Base-by-base conservation (phyloP, 2,888 invertebrate genomes). In the Sinodicranocentrus sp. region DNA sequence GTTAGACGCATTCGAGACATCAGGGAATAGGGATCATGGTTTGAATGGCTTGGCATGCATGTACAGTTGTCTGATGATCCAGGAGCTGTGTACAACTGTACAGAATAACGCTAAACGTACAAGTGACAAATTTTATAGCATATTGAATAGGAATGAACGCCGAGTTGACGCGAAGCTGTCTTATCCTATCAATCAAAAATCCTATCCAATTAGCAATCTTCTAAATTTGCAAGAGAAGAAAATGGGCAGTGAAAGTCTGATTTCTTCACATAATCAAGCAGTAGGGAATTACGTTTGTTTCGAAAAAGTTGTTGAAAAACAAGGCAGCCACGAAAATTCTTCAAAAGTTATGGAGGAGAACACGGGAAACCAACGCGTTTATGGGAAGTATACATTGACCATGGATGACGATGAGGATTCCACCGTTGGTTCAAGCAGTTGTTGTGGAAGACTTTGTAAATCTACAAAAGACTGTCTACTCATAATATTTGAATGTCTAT, bases 171-270 rank as follows among this genome's bases (percentile, higher is more conserved):
- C 59, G 17, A 5, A 39, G 39, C 13, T 39, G 39, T 39, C 6
- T 13, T 39, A 39, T 39, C 13, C 13, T 39, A 39, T 39, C 39
- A 39, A 39, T 39, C n/a, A n/a, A n/a, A n/a, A n/a, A n/a, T n/a
- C n/a, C n/a, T 39, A 8, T 39, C 39, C 39, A 39, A 13, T 39
- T 39, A n/a, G n/a, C 39, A 8, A 39, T 8, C 39, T 39, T 39
- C 39, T 39, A 13, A 39, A 5, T 28, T 28, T 28, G 17, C 63
- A 1, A 17, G 2, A 70, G 23, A 71, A 28, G 2, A 71, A 21
- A 68, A 72, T 79, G 79, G 79, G 71, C 44, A 79, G 79, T 71
- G 71, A 79, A 79, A 71, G 39, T 65, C 70, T 79, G 23, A 33
- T 71, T 23, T 39, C 63, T 6, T 17, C 79, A 25, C 68, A 77